Base-by-base conservation (phyloP, 2,113 vertebrate genomes). In the Eclectus roratus region DNA sequence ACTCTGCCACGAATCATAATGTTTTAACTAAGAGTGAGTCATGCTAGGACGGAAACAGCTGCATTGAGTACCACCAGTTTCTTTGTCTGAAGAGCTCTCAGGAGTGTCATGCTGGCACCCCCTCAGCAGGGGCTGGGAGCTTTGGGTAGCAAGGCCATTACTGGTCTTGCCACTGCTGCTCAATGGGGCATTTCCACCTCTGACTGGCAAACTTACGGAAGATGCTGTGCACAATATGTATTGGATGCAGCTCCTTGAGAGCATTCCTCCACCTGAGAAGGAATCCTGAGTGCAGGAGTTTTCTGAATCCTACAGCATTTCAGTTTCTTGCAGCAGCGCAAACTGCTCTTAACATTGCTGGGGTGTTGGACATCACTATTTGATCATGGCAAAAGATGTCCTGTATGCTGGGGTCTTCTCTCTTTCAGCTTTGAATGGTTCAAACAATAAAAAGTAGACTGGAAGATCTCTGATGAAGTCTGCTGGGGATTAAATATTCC, bases 21-120 rank as follows among this genome's bases (percentile, higher is more conserved):
- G 53, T 41, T 94, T 94, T 91, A 89, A 90, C 77, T 82, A 47
- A 50, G 47, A 61, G 17, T 97, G 95, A 97, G 73, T 97, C 96
- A 96, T 76, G 17, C 10, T 55, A 85, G 58, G 39, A 88, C 47
- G 49, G 28, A 63, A 96, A 64, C 52, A 77, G 61, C 85, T 89
- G 39, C 39, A 44, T 23, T 44, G n/a, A 96, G 41, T 21, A 28
- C 49, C 18, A 49, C 41, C 31, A 31, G 6, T 37, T 47, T 65
- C 23, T 87, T 43, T 80, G 25, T 66, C 49, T 82, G 65, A 92
- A 72, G 12, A 35, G 21, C 20, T 90, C 52, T 84, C 27, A 17
- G 31, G 41, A 92, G 37, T 4, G 1, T 46, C 37, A 17, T 9
- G 6, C 12, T 74, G 70, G 29, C 18, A 19, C 2, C 21, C 60